Conservation (phyloP, 2,797 vertebrate species). For the Holocentrus rufus region DNA sequence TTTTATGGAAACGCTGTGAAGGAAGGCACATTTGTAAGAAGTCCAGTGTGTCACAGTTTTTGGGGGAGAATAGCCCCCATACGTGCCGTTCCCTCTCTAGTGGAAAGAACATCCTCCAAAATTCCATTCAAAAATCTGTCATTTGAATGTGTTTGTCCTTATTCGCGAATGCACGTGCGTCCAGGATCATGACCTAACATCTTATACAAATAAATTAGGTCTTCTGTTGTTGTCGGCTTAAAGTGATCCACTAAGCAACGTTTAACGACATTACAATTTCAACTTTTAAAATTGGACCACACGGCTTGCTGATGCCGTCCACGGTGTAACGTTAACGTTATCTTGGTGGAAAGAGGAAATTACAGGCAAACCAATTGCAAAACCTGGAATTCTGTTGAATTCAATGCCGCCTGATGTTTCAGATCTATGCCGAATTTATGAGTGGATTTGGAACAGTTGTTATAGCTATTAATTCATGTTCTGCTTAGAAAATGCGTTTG, state of each 20-base stretch:
- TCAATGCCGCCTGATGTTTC: fast-evolving
- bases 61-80: constrained; percentile 44
- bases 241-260: background rate
- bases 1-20: background rate
- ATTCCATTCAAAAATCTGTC: background rate
- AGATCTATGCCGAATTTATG: constrained; percentile 16
- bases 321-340: background rate
- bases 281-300: constrained; percentile 7
- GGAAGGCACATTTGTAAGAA: constrained; percentile 21
- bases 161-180: no score
- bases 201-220: background rate
- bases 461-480: fast-evolving
- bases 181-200: background rate
- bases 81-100: constrained; percentile 41
- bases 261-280: constrained; percentile 32
- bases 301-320: constrained; percentile 1
- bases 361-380: background rate
- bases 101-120: constrained; percentile 10
- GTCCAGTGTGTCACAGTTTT: constrained; percentile 52
- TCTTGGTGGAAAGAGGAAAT: background rate
- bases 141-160: fast-evolving
- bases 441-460: background rate
- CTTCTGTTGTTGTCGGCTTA: constrained; percentile 30
- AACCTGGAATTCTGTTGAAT: background rate
- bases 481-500: background rate